Evolutionary conservation across 2,113 vertebrate species (phyloP).

Genomic region (Hemicordylus capensis): DNA sequence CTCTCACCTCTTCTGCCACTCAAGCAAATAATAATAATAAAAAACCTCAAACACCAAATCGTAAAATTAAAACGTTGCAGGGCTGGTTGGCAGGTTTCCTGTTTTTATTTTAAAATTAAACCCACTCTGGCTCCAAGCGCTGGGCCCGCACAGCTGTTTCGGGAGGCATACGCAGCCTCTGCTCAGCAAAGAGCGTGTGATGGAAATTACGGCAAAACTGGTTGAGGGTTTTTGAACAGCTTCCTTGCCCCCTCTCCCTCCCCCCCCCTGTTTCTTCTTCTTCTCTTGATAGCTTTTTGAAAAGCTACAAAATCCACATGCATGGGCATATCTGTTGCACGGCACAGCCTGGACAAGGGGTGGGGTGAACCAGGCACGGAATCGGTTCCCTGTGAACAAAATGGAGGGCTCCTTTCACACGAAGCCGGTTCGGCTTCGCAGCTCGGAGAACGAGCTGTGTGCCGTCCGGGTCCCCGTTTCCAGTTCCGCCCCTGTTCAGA

Average conservation of each 20-base stretch:
- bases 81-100: constrained; percentile 49
- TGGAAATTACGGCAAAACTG: constrained; percentile 55
- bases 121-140: constrained; percentile 45
- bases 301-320: background rate
- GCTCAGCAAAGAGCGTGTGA: constrained; percentile 36
- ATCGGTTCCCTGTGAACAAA: background rate
- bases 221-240: constrained; percentile 48
- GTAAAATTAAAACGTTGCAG: constrained; percentile 45
- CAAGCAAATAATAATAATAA: background rate
- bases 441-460: too few relatives aligned
- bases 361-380: background rate
- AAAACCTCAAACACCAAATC: constrained; percentile 40
- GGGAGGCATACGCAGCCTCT: constrained; percentile 50
- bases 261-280: too few relatives aligned
- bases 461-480: background rate
- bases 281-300: background rate
- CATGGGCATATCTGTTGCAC: background rate
- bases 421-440: background rate
- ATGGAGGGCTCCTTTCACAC: background rate
- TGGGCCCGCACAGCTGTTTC: constrained; percentile 63
- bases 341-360: background rate
- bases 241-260: background rate
- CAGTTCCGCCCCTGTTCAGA: background rate
- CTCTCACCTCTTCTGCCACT: constrained; percentile 24
- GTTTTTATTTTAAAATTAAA: constrained; percentile 60